Conservation (phyloP, 2,113 vertebrate genomes). For the Heterochromis multidens region DNA sequence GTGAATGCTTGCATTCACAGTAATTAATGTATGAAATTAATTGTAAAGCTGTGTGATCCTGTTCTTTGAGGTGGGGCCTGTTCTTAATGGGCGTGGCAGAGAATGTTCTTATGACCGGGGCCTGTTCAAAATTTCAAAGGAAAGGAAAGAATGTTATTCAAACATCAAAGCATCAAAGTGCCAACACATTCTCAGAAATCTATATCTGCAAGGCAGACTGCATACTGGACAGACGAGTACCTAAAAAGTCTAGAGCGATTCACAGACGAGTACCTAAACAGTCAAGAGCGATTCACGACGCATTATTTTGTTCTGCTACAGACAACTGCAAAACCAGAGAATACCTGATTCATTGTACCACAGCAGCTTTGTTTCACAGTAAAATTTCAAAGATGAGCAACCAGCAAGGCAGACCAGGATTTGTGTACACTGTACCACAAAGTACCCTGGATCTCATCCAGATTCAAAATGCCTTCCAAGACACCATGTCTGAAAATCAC, state of each 20-base stretch:
- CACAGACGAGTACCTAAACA: background rate
- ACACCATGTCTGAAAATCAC: background rate
- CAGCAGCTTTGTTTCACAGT: background rate
- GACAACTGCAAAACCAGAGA: background rate
- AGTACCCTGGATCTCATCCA: background rate
- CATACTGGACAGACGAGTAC: background rate
- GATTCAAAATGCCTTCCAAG: background rate
- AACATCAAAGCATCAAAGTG: background rate
- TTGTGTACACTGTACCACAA: background rate
- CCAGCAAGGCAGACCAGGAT: background rate
- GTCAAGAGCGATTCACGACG: background rate
- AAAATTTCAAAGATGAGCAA: background rate
- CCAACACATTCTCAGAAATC: rapidly evolving
- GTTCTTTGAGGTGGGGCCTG: too few relatives aligned
- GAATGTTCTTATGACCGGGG: rapidly evolving
- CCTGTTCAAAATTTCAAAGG: too few relatives aligned
- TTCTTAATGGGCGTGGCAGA: background rate
- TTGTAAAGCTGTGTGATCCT: too few relatives aligned
- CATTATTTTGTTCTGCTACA: background rate
- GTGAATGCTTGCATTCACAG: too few relatives aligned
- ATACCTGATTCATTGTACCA: background rate
- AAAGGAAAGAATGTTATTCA: too few relatives aligned
- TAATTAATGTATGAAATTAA: too few relatives aligned
- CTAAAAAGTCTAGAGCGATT: background rate
- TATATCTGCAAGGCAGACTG: background rate